These are phyloP conservation scores for Drosophila phalerata DNA, from an alignment of 2,888 invertebrate species.

Conservation along the genomic window DNA sequence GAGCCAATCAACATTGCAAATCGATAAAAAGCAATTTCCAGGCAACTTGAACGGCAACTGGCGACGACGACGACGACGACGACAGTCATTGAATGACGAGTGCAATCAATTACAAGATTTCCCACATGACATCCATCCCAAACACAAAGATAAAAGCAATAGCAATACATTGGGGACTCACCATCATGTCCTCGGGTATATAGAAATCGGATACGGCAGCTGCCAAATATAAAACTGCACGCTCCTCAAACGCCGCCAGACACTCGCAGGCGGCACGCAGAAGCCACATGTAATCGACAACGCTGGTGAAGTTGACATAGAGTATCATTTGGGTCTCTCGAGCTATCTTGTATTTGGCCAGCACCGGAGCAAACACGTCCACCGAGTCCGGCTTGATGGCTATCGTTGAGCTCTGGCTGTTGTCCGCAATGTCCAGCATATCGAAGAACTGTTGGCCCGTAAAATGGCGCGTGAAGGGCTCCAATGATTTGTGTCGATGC, in stretches of 20 bases:
- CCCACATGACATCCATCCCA: conserved; percentile 59
- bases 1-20: conserved; percentile 65
- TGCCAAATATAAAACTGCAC: conserved; percentile 95
- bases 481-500: conserved; percentile 94
- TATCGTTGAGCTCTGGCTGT: conserved; percentile 89
- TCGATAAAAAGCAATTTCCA: conserved; percentile 78
- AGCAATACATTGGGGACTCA: conserved; percentile 84
- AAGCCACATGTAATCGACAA: conserved; percentile 97
- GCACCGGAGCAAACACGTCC: conserved; percentile 90
- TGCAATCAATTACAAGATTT: conserved; percentile 80
- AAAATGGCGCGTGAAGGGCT: conserved; percentile 96
- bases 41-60: conserved; percentile 48
- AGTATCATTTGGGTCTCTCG: conserved; percentile 91
- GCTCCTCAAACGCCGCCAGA: conserved; percentile 89
- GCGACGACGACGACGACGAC: no score
- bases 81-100: conserved; percentile 63
- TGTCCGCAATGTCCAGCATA: conserved; percentile 88
- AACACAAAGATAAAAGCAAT: conserved; percentile 4
- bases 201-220: conserved; percentile 99
- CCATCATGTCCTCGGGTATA: conserved; percentile 96
- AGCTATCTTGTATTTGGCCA: conserved; percentile 92
- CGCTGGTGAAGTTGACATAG: conserved; percentile 92
- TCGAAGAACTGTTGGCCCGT: conserved; percentile 92
- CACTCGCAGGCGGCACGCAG: conserved; percentile 93
- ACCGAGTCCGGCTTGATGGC: conserved; percentile 91